Base-by-base conservation (phyloP, 1,140 invertebrate genomes). In the Cardiocondyla obscurior region DNA sequence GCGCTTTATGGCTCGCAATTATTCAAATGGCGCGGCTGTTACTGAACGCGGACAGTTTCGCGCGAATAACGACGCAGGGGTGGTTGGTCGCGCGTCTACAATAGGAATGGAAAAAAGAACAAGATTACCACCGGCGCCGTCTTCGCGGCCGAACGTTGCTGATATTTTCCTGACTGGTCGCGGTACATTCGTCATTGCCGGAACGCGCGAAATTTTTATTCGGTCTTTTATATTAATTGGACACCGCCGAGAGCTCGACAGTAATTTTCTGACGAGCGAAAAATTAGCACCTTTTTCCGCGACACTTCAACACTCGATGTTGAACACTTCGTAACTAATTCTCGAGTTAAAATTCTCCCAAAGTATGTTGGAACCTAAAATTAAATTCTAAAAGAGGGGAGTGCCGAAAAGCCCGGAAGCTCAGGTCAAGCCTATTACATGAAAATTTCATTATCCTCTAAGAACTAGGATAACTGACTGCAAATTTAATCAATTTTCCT, bases 21-120 rank as follows among this genome's bases (percentile, higher is more conserved):
- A 86, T 83, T 87, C 85, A 74, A 83, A 87, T 74, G 79, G 73
- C 33, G 30, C 67, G 65, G 58, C 76, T 82, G 73, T 53, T 73
- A 49, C 12, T 55, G 64, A 85, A 70, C 70, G 55, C 39, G 46
- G 30, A 77, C 62, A 70, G 72, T 86, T 64, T 55, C 46, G 53
- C 16, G 33, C 44, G 22, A 49, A 79, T 57, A 25, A 62, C 67
- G 39, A 58, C 42, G 39, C 39, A 28, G 57, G 39, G 46, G 25
- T 69, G 19, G 44, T 57, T 44, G 33, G 51, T 53, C 28, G n/a
- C 57, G 7, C 28, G 16, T 65, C 73, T 58, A 39, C 46, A 19
- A 6, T 25, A 12, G 28, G 16, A 12, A 6, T 22, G 22, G 36
- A 12, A 58, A 62, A 81, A 58, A 55, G n/a, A 19, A 51, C 39